Base-by-base conservation (phyloP, 2,797 vertebrate genomes). In the Sebastes iracundus region DNA sequence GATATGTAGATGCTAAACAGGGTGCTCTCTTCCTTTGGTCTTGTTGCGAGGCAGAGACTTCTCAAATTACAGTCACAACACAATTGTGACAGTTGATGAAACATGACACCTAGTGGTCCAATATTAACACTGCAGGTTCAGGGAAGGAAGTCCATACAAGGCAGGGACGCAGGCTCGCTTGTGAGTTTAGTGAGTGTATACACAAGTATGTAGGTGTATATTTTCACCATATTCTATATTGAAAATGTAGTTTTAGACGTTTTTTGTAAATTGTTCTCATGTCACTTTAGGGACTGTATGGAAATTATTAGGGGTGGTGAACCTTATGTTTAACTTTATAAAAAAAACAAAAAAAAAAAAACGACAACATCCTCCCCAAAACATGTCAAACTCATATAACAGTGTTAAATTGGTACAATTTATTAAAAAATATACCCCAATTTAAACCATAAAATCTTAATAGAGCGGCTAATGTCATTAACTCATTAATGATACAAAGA, bases 101-200 rank as follows among this genome's bases (percentile, higher is more conserved):
- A 88, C 25, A 16, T 86, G 91, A 91, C 92, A 89, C 52, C 93
- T 91, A 88, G 92, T 92, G 93, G 88, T 75, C 16, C 0, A 38
- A 75, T 3, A 6, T 56, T 4, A n/a, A 49, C 18, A 87, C 66
- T 89, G 65, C 88, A 89, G 10, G 30, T 5, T 66, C 2, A 59
- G 9, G 5, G 4, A 52, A 30, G 42, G 27, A 65, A 32, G 25
- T 9, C 58, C 28, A 64, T 27, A 62, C 8, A 63, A 75, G 38
- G 27, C 7, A 33, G 0, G 53, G 22, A 22, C 0, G 6, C 25
- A 73, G 7, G 6, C 3, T 38, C n/a, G 8, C 14, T 20, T n/a
- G 22, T 4, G 3, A 7, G 22, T 4, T 49, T 25, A 61, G 27
- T 58, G n/a, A 3, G 4, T 10, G 6, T 9, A 6, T 38, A 25